Evolutionary conservation across 2,888 invertebrate species (phyloP).

Genomic region (Xylota segnis): DNA sequence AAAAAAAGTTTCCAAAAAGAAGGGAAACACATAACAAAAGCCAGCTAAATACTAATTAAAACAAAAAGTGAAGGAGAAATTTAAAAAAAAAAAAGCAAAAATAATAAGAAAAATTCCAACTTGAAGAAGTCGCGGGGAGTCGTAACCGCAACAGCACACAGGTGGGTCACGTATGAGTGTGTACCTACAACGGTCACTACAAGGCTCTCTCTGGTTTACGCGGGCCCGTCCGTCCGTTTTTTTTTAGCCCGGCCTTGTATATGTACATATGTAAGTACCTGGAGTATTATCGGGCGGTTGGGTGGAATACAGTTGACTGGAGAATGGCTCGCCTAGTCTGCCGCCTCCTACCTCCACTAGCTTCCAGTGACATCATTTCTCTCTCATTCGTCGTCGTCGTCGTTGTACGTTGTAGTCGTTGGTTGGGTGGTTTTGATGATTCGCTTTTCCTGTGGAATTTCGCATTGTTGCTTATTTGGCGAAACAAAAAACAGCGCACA

Average conservation of each 20-base stretch:
- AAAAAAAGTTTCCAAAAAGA: constrained; percentile 22
- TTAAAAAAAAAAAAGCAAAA: constrained; percentile 46
- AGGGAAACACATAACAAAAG: constrained; percentile 12
- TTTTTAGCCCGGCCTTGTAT: neutral
- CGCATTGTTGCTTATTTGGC: constrained; percentile 59
- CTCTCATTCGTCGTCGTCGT: constrained; percentile 30
- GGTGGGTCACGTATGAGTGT: constrained; percentile 64
- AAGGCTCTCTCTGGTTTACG: constrained; percentile 1
- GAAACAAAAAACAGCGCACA: constrained; percentile 23
- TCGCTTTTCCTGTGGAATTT: constrained; percentile 60
- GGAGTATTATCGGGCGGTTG: constrained; percentile 6
- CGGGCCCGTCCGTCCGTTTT: neutral
- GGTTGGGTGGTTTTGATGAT: constrained; percentile 30
- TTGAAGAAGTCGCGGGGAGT: constrained; percentile 37
- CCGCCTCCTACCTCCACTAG: constrained; percentile 34
- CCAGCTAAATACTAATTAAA: constrained; percentile 37
- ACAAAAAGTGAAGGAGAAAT: constrained; percentile 63
- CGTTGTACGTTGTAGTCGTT: constrained; percentile 1
- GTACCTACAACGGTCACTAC: constrained; percentile 18
- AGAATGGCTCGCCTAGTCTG: constrained; percentile 31
- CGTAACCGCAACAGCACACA: constrained; percentile 53
- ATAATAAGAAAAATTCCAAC: constrained; percentile 41
- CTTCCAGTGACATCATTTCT: constrained; percentile 76
- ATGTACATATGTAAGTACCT: constrained; percentile 7
- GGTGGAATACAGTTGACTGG: constrained; percentile 40